Percentiles rank a stretch among this genome's conserved stretches.
These are phyloP conservation scores for Yoshiicerus persimilis DNA, from an alignment of 1,140 invertebrate genomes.

Conservation along the genomic window DNA sequence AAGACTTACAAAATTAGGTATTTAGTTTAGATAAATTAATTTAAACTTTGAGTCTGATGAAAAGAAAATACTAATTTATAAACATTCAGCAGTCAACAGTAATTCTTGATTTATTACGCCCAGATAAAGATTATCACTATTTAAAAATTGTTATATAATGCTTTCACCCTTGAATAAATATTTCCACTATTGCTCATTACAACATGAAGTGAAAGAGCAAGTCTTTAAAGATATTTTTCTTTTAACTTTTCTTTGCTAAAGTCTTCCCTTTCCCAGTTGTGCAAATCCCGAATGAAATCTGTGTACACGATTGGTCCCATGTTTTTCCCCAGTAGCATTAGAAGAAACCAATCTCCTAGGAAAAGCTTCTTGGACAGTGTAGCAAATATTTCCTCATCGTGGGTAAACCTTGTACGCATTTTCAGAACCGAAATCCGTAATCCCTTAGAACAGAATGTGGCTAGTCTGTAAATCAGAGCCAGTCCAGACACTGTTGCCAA, in stretches of 20 bases:
- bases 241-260: neutral
- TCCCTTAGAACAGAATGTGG: slow-evolving; percentile 74
- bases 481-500: slow-evolving; percentile 73
- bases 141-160: too few species aligned
- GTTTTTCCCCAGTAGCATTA: slow-evolving; percentile 87
- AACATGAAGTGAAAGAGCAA: neutral
- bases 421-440: slow-evolving; percentile 54
- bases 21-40: too few species aligned
- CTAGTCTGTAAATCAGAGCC: slow-evolving; percentile 73
- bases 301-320: slow-evolving; percentile 86
- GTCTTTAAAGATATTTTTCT: neutral
- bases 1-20: too few species aligned
- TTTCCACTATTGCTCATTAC: too few species aligned
- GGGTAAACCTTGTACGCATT: neutral
- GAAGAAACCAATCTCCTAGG: slow-evolving; percentile 88
- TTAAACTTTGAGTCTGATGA: too few species aligned
- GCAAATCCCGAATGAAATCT: slow-evolving; percentile 55
- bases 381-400: neutral
- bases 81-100: too few species aligned
- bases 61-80: too few species aligned
- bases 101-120: too few species aligned
- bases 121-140: too few species aligned
- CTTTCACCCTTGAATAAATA: too few species aligned
- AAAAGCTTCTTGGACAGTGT: slow-evolving; percentile 62
- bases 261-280: neutral